Evolutionary conservation across 2,888 invertebrate species (phyloP), one percentile per base, ranked within the genome.

Genomic region (Athalia circularis): DNA sequence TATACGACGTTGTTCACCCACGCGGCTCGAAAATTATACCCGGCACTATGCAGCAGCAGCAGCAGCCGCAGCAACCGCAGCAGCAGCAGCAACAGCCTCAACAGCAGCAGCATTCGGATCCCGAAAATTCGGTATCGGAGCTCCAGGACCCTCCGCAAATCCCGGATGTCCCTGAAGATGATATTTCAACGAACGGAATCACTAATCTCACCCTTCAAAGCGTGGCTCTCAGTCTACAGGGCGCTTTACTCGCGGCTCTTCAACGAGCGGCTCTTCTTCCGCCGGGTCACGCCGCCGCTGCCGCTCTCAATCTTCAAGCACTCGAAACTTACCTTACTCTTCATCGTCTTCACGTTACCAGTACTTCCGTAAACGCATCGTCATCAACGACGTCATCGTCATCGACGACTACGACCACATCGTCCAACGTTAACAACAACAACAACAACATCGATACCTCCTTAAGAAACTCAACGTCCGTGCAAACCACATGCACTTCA

Each of bases 221-320:
- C 85, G 96, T 96, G 72, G 95, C 96, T 54, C 92, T 96, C 82
- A 95, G 96, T 11, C 91, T 96, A 75, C 96, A 97, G 90, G 96
- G 95, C 87, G 96, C 96, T 7, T 94, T 97, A 93, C 94, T 96
- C 91, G 95, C 94, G 86, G 96, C 96, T 8, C 91, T 96, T 82
- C 96, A 96, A 89, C 95, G 96, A 87, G 96, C 96, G 0, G 96
- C 96, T 0, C 91, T 96, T 45, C 90, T 96, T 84, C 96, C 96
- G 6, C 94, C 95, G 0, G 95, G 96, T 84, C 96, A 96, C 3
- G 95, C 96, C 4, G 96, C 96, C 7, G 96, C 96, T 57, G 95
- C 96, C 57, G 96, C 96, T 0, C 92, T 97, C 29, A 96, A 96
- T 89, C 92, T 96, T 54, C 96, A 96, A 91, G 96, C 96, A 48